phyloP scores from a whole-genome alignment of 2,113 vertebrate species.

The Perca fluviatilis region DNA sequence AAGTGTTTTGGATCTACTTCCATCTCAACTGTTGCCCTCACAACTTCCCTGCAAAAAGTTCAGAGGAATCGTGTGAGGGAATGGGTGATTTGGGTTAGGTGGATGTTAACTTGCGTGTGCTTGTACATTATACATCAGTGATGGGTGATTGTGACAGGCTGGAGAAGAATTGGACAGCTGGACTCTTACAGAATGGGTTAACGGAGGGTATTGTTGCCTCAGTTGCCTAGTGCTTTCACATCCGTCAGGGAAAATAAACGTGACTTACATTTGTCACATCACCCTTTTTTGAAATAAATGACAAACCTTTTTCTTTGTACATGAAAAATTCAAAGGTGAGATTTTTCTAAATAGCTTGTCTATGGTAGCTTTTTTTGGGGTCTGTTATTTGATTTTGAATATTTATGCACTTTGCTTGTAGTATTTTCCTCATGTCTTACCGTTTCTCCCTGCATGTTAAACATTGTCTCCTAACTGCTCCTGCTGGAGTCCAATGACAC shows the following conservation, averaged over 20 bases:
- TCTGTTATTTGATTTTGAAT: slow-evolving; percentile 67
- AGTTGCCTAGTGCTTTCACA: slow-evolving; percentile 70
- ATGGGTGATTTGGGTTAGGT: background rate
- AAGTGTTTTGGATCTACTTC: slow-evolving; percentile 32
- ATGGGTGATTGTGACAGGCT: background rate
- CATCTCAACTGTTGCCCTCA: slow-evolving; percentile 32
- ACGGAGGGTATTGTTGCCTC: slow-evolving; percentile 45
- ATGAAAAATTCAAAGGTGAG: slow-evolving; percentile 66
- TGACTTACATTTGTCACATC: slow-evolving; percentile 72
- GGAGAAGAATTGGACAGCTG: slow-evolving; percentile 45
- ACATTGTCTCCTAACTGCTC: slow-evolving; percentile 70
- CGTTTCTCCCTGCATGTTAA: slow-evolving; percentile 70
- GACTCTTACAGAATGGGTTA: slow-evolving; percentile 33
- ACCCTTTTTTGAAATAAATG: slow-evolving; percentile 64
- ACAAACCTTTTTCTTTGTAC: slow-evolving; percentile 71
- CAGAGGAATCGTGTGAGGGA: slow-evolving; percentile 24
- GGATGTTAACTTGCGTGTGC: slow-evolving; percentile 26
- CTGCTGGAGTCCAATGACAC: slow-evolving; percentile 47
- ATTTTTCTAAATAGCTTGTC: slow-evolving; percentile 75
- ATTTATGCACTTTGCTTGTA: slow-evolving; percentile 75
- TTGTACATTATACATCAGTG: slow-evolving; percentile 43
- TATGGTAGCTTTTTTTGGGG: slow-evolving; percentile 60
- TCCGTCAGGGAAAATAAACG: slow-evolving; percentile 79
- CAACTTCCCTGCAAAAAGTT: slow-evolving; percentile 25
- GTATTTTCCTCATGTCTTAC: slow-evolving; percentile 67